Evolutionary conservation across 1,140 invertebrate species (phyloP), one percentile per base, ranked within the genome.

Genomic region (Eupeodes corollae): DNA sequence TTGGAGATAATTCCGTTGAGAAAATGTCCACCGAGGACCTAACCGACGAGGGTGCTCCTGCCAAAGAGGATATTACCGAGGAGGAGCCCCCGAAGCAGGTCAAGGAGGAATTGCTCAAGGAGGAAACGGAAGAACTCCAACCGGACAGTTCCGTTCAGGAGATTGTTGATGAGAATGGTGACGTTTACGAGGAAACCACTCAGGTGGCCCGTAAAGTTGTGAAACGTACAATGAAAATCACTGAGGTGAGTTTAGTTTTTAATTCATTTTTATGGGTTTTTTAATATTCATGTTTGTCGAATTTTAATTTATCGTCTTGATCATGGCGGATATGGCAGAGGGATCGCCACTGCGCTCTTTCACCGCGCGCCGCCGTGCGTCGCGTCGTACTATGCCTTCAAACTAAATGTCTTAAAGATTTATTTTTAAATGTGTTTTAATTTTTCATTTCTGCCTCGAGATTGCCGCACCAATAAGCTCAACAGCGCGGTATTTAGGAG

Each of bases 171-270:
- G 63, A 66, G 42, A 63, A 66, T 41, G 63, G 63, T 40, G 63
- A 66, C 34, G 63, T 61, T 14, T 60, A 66, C 9, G 63, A 66
- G 48, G 63, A 66, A 47, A 63, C 60, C 18, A 66, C 63, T 16
- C 57, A 66, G 50, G 57, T 66, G 1, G 65, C 58, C 35, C 57
- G 63, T 43, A 66, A 65, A 45, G 59, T 58, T 16, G 61, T 66
- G 14, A 66, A 66, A 52, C 56, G 63, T 31, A 66, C 63, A 46
- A 66, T 66, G 63, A 66, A 66, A 59, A 66, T 66, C 35, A 66
- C 63, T 42, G 63, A 66, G 63, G 63, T 65, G 35, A 60, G 63
- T 61, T 11, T n/a, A n/a, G n/a, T n/a, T n/a, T n/a, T n/a, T n/a
- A n/a, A n/a, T n/a, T n/a, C n/a, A n/a, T n/a, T n/a, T n/a, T n/a